phyloP scores from a whole-genome alignment of 2,113 vertebrate genomes.

The Megaleporinus macrocephalus region DNA sequence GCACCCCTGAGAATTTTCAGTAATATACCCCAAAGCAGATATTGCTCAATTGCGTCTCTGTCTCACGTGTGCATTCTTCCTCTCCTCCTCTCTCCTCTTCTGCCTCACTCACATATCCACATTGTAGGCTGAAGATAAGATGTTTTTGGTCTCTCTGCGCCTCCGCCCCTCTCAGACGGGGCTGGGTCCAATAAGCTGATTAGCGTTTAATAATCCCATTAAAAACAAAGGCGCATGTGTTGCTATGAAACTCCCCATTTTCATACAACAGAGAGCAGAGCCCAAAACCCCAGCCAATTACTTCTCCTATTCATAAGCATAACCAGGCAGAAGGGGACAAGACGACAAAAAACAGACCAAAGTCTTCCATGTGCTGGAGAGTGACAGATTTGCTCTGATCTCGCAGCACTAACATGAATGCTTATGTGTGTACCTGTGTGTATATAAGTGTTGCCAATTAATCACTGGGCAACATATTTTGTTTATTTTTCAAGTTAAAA shows the following conservation, averaged over 20 bases:
- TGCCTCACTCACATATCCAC: neutral
- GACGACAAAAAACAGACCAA: neutral
- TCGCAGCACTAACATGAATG: neutral
- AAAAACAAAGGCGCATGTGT: constrained; percentile 37
- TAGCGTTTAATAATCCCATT: constrained; percentile 48
- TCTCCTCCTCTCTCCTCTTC: neutral
- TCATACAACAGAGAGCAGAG: constrained; percentile 30
- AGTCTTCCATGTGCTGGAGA: neutral
- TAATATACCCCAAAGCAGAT: constrained; percentile 8
- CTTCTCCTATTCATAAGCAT: constrained; percentile 11
- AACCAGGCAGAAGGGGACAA: constrained; percentile 16
- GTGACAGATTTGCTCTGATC: neutral
- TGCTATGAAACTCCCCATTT: constrained; percentile 23
- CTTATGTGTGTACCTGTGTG: neutral
- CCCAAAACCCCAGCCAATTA: neutral
- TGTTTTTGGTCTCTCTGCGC: neutral
- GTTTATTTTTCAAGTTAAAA: too few species aligned
- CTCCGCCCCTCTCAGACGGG: neutral
- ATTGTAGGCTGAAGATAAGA: constrained; percentile 15
- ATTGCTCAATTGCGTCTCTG: neutral
- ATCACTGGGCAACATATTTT: too few species aligned
- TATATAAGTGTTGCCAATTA: neutral
- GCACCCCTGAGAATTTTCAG: neutral
- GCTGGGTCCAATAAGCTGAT: constrained; percentile 42
- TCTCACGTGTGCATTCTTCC: neutral